Percentiles rank a stretch among this genome's conserved stretches.
Conservation (phyloP, 2,888 invertebrate genomes). For the Zonitis immaculata region DNA sequence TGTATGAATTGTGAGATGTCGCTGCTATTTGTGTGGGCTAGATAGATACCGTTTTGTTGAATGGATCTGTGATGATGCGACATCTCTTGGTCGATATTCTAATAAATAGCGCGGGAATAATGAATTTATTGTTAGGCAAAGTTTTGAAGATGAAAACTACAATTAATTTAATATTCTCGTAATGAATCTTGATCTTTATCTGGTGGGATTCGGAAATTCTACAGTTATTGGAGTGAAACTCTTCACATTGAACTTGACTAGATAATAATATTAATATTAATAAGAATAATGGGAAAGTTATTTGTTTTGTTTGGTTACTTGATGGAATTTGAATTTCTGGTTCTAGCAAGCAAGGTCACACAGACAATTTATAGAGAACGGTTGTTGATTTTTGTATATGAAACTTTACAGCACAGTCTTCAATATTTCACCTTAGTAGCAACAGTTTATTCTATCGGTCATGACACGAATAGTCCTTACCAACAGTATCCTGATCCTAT, state of each 20-base stretch:
- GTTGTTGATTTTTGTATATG: too few species aligned
- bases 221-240: neutral
- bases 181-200: too few species aligned
- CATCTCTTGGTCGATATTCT: neutral
- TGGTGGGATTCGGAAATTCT: too few species aligned
- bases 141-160: neutral
- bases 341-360: conserved; percentile 21
- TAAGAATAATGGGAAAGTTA: neutral
- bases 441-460: conserved; percentile 23
- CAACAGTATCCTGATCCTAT: conserved; percentile 21
- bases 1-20: neutral
- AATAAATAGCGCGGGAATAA: neutral
- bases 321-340: conserved; percentile 8
- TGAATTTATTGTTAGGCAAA: neutral
- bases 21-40: too few species aligned
- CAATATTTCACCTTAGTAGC: conserved; percentile 20
- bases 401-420: too few species aligned
- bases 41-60: neutral
- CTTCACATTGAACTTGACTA: conserved; percentile 2
- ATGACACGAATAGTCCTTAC: conserved; percentile 36
- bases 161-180: too few species aligned
- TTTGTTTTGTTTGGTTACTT: conserved; percentile 1
- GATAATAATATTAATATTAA: neutral
- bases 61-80: neutral
- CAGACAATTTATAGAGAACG: conserved; percentile 18